Conservation (phyloP, 2,113 vertebrate genomes). For the Rhea americana region DNA sequence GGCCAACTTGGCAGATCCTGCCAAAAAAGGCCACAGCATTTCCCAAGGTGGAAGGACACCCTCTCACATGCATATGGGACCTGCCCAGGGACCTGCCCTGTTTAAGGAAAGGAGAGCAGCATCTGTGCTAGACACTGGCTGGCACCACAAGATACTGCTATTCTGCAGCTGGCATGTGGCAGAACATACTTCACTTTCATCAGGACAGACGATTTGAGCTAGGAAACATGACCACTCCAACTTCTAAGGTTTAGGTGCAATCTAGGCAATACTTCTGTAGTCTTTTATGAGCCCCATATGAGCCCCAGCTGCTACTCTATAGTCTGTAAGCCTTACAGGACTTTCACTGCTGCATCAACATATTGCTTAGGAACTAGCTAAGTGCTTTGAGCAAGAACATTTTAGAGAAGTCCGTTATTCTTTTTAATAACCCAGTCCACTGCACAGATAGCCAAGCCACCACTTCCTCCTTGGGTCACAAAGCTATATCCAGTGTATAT, state of each 20-base stretch:
- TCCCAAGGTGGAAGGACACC: not conserved
- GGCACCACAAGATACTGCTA: not conserved
- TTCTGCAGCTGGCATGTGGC: not conserved
- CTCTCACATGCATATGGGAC: accelerated
- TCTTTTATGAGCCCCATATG: not conserved
- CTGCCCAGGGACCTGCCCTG: not conserved
- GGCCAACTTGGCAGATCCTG: not conserved
- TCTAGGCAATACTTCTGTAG: not conserved
- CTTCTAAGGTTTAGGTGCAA: not conserved
- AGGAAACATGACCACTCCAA: not conserved
- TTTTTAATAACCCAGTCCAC: not conserved
- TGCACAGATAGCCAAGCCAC: not conserved
- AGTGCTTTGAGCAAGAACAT: not conserved
- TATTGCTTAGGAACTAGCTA: not conserved
- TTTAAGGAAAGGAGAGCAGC: not conserved
- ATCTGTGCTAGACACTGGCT: not conserved
- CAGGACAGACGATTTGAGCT: not conserved
- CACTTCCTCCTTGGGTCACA: not conserved
- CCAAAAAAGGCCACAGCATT: not conserved
- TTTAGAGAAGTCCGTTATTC: not conserved
- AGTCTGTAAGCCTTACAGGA: not conserved
- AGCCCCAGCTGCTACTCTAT: not conserved
- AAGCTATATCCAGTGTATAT: not conserved
- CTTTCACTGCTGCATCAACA: not conserved
- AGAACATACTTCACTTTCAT: not conserved